phyloP scores from a whole-genome alignment of 2,113 vertebrate genomes.

The Bujurquina vittata region DNA sequence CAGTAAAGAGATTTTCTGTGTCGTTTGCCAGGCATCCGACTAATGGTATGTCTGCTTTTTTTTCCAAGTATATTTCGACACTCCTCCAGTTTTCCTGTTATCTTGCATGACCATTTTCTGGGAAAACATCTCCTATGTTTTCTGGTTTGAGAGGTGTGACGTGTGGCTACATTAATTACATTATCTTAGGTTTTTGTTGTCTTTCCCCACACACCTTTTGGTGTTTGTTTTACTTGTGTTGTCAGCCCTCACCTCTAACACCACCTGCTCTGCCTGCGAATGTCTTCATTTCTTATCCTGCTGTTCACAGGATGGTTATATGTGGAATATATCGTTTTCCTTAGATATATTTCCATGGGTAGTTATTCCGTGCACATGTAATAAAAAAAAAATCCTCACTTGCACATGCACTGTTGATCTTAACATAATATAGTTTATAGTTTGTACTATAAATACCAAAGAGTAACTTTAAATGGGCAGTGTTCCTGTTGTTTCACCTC shows the following conservation, averaged over 20 bases:
- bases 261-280: constrained; percentile 54
- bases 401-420: constrained; percentile 24
- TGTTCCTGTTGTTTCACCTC: not conserved
- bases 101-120: constrained; percentile 82
- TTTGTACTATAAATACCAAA: not conserved
- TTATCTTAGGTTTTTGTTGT: constrained; percentile 25
- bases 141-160: constrained; percentile 40
- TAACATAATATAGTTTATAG: not conserved
- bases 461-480: not conserved
- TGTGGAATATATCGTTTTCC: constrained; percentile 46
- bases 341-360: constrained; percentile 39
- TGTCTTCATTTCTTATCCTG: constrained; percentile 34
- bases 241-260: constrained; percentile 62
- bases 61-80: constrained; percentile 62
- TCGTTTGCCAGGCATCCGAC: constrained; percentile 99
- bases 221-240: constrained; percentile 56
- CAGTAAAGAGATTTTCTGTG: constrained; percentile 99
- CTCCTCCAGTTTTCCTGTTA: constrained; percentile 64
- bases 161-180: constrained; percentile 56
- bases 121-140: constrained; percentile 59
- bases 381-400: constrained; percentile 15
- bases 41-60: constrained; percentile 97
- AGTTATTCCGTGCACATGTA: constrained; percentile 15
- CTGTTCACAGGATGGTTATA: constrained; percentile 27
- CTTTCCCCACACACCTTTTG: constrained; percentile 33